Evolutionary conservation across 2,113 vertebrate genomes (phyloP), one percentile per base, ranked within the genome.

Genomic region (Galemys pyrenaicus): DNA sequence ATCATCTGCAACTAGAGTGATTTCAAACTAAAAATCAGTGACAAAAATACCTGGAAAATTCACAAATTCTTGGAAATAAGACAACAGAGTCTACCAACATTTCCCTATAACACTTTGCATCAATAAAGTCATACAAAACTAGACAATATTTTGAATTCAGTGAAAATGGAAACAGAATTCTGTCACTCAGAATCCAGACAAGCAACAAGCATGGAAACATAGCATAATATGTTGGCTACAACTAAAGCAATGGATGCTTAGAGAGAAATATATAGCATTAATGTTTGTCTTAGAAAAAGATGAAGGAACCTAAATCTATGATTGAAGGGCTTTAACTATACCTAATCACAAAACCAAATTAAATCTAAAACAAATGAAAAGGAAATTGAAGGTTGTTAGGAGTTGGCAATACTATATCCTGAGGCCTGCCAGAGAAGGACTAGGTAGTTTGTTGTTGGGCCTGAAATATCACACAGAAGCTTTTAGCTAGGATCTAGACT

Each of bases 391-490:
- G 6, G 20, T 22, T 56, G 54, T 19, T 56, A 17, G 16, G 16
- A 4, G 13, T 51, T 51, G 49, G 49, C 49, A 51, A 17, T 51
- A 5, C 15, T 51, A 49, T 12, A 49, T 16, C 46, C 15, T 39
- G 19, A 35, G 32, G 19, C 37, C 24, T 73, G 15, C 12, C 39
- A 13, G 3, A 3, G 35, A 9, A 39, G 30, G 3, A 0, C 13
- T 35, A 28, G 13, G 7, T 32, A 54, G 11, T 1, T 12, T 17
- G 10, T 5, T 12, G 3, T 64, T n/a, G 6, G 6, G 7, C 10
- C 22, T 56, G 15, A 60, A 68, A 56, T 74, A 24, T 56, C 6
- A 39, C 35, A 41, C 8, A 5, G 2, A 35, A 5, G 19, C 1
- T 30, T 74, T 91, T 37, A 62, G 5, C 8, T 10, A 58, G 9